A percentile compares a stretch with the other conserved stretches of the same genome.
Evolutionary conservation across 2,113 vertebrate genomes (phyloP).

Genomic region (Nymphicus hollandicus): DNA sequence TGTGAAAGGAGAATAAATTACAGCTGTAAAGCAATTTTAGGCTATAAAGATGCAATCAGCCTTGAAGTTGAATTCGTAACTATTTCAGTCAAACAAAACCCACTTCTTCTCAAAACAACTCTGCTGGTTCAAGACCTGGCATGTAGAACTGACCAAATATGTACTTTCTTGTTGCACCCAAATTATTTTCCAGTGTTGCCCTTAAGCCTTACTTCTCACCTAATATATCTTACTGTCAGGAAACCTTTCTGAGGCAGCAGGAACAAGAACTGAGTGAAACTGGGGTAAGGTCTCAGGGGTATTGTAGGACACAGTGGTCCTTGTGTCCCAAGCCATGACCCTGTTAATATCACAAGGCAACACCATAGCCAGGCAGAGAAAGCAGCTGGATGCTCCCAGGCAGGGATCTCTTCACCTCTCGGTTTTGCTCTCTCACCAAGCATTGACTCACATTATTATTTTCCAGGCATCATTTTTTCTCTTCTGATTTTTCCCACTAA

Average conservation of each 20-base stretch:
- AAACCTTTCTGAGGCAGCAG: background rate
- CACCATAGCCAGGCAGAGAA: background rate
- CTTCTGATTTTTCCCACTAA: background rate
- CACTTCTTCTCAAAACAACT: background rate
- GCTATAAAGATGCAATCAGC: slow-evolving; percentile 31
- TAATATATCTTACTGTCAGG: background rate
- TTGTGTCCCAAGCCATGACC: background rate
- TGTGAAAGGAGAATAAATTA: slow-evolving; percentile 16
- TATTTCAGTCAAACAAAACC: background rate
- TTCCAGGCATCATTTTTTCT: background rate
- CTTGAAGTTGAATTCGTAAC: background rate
- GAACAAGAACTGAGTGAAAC: background rate
- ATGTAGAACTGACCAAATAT: background rate
- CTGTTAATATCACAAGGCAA: background rate
- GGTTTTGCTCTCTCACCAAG: background rate
- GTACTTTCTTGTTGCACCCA: background rate
- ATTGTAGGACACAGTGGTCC: background rate
- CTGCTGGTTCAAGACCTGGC: slow-evolving; percentile 32
- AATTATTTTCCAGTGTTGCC: background rate
- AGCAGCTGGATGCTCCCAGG: background rate
- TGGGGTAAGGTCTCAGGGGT: background rate
- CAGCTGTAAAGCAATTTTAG: slow-evolving; percentile 7
- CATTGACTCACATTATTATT: background rate
- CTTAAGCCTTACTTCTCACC: background rate
- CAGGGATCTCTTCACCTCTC: background rate